phyloP scores from a whole-genome alignment of 2,888 invertebrate genomes.

The Drosophila atripex region DNA sequence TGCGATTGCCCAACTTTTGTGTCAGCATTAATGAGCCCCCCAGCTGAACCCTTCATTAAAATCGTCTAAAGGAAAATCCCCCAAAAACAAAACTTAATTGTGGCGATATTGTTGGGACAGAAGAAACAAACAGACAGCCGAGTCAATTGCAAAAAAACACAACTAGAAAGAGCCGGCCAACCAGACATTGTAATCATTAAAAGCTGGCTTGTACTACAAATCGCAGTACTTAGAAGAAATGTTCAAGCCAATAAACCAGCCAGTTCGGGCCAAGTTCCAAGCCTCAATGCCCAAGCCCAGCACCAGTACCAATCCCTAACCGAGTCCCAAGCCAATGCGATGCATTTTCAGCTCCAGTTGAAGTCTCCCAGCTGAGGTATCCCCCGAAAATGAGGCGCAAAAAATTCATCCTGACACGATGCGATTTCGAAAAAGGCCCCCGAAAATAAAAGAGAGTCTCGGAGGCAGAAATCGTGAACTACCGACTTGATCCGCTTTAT shows the following conservation, averaged over 20 bases:
- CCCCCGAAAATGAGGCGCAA: slow-evolving; percentile 71
- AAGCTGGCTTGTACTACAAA: slow-evolving; percentile 76
- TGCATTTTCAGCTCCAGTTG: slow-evolving; percentile 7
- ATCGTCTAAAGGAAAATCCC: slow-evolving; percentile 47
- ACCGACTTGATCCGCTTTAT: slow-evolving; percentile 79
- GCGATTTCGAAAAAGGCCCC: slow-evolving; percentile 63
- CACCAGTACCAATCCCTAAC: slow-evolving; percentile 12
- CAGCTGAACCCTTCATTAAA: slow-evolving; percentile 73
- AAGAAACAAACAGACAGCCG: slow-evolving; percentile 47
- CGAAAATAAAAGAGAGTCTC: slow-evolving; percentile 42
- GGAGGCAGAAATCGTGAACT: slow-evolving; percentile 72
- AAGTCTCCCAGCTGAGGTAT: slow-evolving; percentile 40
- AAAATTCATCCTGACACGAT: slow-evolving; percentile 79
- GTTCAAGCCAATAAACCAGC: slow-evolving; percentile 69
- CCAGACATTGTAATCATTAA: slow-evolving; percentile 79
- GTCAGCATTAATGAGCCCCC: slow-evolving; percentile 52
- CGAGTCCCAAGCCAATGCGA: neutral
- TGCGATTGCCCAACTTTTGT: slow-evolving; percentile 40
- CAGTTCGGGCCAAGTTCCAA: slow-evolving; percentile 17
- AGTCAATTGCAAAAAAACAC: slow-evolving; percentile 38
- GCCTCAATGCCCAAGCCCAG: slow-evolving; percentile 23
- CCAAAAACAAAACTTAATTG: slow-evolving; percentile 70
- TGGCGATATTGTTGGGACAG: slow-evolving; percentile 60
- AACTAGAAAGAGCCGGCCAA: slow-evolving; percentile 37
- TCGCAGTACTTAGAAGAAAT: slow-evolving; percentile 75